Evolutionary conservation across 2,888 invertebrate species (phyloP), one percentile per base, ranked within the genome.

Genomic region (Spodoptera exigua): DNA sequence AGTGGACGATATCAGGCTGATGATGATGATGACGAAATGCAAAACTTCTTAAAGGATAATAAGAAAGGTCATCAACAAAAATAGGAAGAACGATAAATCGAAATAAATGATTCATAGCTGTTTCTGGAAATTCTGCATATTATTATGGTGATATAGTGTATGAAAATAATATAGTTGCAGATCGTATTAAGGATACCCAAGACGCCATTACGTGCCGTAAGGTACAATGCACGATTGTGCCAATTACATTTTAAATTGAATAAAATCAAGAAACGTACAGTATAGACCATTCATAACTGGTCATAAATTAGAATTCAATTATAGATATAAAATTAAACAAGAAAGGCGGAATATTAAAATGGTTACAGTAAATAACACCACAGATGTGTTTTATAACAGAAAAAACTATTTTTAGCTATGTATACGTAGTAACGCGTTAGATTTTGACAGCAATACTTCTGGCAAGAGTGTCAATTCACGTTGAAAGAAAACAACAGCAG

Each of bases 201-300:
- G 48, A 44, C 55, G 36, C 36, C 35, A 60, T 62, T 54, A 44
- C 43, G 57, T 43, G 51, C 47, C 44, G 17, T 41, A 10, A 40
- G 47, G 17, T 54, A 32, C 11, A 57, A 46, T 39, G 65, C 67
- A 41, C 60, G 63, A 62, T 67, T 62, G 60, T 49, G 60, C 54
- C 75, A 74, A 74, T 77, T 62, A 52, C 39, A 47, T 61, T 74
- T 66, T 56, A 56, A 67, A 77, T 68, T 74, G 64, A 70, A 56
- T 57, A 49, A 63, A 60, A 60, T 60, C 49, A 41, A 14, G 56
- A 44, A 52, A 44, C 17, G 32, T 16, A 35, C 41, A 45, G 37
- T 56, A 61, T 73, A 56, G 66, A 39, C 10, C 41, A 46, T 39
- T 54, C 52, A 63, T 62, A 67, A 68, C 27, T 35, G 37, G 34